Evolutionary conservation across 2,113 vertebrate species (phyloP).

Genomic region (Mionectes macconnelli): DNA sequence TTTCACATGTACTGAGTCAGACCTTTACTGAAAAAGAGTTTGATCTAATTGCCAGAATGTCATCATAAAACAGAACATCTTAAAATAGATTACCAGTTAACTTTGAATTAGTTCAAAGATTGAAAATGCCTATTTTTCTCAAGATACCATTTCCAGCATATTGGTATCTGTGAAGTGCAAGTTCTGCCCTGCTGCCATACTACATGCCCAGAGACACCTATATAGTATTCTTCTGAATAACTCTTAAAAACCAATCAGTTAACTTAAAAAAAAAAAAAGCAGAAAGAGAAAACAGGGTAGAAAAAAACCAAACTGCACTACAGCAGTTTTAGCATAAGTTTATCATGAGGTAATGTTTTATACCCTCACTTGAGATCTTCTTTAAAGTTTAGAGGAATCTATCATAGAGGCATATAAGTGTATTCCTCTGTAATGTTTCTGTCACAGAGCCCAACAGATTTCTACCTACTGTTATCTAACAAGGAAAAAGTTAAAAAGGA

Average conservation of each 20-base stretch:
- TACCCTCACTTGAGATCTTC: not conserved
- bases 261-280: not conserved
- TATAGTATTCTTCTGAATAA: not conserved
- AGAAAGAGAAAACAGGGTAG: not conserved
- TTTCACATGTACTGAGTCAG: not conserved
- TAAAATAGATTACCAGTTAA: not conserved
- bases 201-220: not conserved
- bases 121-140: not conserved
- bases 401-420: not conserved
- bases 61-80: not conserved
- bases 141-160: not conserved
- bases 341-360: not conserved
- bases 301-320: not conserved
- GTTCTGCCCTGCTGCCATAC: not conserved
- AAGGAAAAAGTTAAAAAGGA: slow-evolving; percentile 5
- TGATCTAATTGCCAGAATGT: slow-evolving; percentile 44
- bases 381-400: not conserved
- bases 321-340: not conserved
- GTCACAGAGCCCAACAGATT: slow-evolving; percentile 23
- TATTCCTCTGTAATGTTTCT: not conserved
- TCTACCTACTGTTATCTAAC: not conserved
- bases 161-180: not conserved
- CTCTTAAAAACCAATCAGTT: not conserved
- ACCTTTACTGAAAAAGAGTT: slow-evolving; percentile 26
- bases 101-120: not conserved